Evolutionary conservation across 1,140 invertebrate genomes (phyloP), one percentile per base, ranked within the genome.

Genomic region (Stegodyphus mimosarum): DNA sequence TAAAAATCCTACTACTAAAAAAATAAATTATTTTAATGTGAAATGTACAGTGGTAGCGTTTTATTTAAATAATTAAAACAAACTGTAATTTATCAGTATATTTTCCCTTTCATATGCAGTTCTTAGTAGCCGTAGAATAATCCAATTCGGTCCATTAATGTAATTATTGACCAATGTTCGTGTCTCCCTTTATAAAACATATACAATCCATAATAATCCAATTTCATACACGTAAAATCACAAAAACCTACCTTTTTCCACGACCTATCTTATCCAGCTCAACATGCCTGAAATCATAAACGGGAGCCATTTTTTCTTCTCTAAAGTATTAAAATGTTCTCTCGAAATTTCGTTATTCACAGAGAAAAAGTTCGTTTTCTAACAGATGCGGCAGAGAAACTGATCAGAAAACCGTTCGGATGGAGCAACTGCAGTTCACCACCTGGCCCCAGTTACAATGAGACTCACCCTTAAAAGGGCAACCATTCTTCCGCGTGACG

Each of bases 231-330:
- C 33, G 3, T 33, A 33, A 33, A 33, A 33, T 1, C 33, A 33
- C 33, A 33, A 33, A 33, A 71, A 88, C 90, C 90, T 91, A 94
- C 90, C 93, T 93, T 90, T 94, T 94, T 78, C 93, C 93, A 89
- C 92, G 93, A 89, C 93, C 93, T 86, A 94, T 92, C 88, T 94
- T 94, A 90, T 94, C 93, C 83, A 94, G 91, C 88, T 94, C 93
- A 88, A 94, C 92, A 90, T 94, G 93, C 89, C 93, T 92, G 90
- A 94, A 94, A 7, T 93, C 91, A 79, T 93, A 93, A 90, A 94
- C 94, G 83, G 93, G 93, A 84, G 93, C 93, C 93, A 94, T 94
- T 70, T 72, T 79, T 80, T 11, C 6, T 17, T 49, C 33, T 33
- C 33, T 33, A 33, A 33, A 33, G 33, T 33, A 33, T 33, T 33